A percentile compares a stretch with the other conserved stretches of the same genome.
These are phyloP conservation scores for Strix occidentalis DNA, from an alignment of 2,797 vertebrate genomes.

Conservation along the genomic window DNA sequence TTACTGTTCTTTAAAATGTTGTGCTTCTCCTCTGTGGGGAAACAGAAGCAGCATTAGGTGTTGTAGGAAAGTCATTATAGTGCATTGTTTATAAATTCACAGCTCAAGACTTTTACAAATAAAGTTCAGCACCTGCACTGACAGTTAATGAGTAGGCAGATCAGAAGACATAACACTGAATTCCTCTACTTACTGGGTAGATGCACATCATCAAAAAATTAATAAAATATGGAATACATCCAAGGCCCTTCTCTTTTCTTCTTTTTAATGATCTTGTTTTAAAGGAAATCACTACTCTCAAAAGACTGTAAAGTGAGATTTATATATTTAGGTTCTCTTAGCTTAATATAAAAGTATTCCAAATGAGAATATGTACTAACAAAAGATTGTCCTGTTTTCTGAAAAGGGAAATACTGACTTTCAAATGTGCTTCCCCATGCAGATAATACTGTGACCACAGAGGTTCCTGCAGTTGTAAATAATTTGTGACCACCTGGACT, in stretches of 20 bases:
- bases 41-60: neutral
- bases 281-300: neutral
- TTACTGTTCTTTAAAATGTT: neutral
- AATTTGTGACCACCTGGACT: constrained; percentile 59
- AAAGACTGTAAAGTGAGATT: neutral
- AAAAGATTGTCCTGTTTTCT: constrained; percentile 49
- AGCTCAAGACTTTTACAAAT: neutral
- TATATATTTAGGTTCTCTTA: neutral
- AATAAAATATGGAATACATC: neutral
- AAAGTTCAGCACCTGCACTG: neutral
- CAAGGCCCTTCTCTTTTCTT: neutral
- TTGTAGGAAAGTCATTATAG: neutral
- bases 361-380: constrained; percentile 6
- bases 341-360: neutral
- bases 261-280: neutral
- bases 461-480: constrained; percentile 53
- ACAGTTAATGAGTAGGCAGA: neutral
- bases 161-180: neutral
- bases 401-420: constrained; percentile 27
- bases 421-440: constrained; percentile 31
- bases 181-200: neutral
- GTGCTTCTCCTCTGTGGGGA: neutral
- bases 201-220: neutral
- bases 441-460: constrained; percentile 56
- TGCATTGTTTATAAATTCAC: neutral